Conservation (phyloP, 2,797 vertebrate species). For the Pitangus sulphuratus region DNA sequence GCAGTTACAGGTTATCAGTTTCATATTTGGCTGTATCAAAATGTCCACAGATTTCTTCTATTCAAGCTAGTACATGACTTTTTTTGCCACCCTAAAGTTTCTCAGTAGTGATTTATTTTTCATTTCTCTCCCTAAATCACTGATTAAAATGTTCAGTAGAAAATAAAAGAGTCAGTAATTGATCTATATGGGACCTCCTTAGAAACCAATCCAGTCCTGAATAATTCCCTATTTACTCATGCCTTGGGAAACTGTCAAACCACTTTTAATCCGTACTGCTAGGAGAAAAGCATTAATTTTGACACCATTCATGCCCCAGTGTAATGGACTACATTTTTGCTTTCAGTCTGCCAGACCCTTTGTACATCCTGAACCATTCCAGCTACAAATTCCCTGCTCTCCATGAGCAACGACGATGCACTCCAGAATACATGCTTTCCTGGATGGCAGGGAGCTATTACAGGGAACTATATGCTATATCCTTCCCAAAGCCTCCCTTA, state of each 20-base stretch:
- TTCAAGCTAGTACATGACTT: neutral
- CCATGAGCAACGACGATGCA: neutral
- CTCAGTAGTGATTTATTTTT: neutral
- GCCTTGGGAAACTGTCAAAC: neutral
- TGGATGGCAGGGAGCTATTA: neutral
- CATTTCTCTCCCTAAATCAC: neutral
- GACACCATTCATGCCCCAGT: neutral
- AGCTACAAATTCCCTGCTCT: accelerated
- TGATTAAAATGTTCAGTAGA: neutral
- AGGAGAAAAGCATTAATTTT: slow-evolving; percentile 25
- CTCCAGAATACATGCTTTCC: neutral
- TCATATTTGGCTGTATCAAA: neutral
- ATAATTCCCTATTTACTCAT: neutral
- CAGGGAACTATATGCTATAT: neutral
- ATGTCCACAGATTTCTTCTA: neutral
- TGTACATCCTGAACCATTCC: neutral
- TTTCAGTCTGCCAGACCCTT: neutral
- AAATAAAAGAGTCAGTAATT: neutral
- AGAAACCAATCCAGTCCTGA: neutral
- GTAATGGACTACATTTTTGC: neutral
- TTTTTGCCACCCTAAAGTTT: neutral
- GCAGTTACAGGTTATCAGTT: neutral
- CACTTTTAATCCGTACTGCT: slow-evolving; percentile 26
- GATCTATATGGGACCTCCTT: neutral
- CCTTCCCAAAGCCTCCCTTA: neutral